A percentile compares a stretch with the other conserved stretches of the same genome.
phyloP scores from a whole-genome alignment of 2,113 vertebrate genomes.

The Mustela nigripes region DNA sequence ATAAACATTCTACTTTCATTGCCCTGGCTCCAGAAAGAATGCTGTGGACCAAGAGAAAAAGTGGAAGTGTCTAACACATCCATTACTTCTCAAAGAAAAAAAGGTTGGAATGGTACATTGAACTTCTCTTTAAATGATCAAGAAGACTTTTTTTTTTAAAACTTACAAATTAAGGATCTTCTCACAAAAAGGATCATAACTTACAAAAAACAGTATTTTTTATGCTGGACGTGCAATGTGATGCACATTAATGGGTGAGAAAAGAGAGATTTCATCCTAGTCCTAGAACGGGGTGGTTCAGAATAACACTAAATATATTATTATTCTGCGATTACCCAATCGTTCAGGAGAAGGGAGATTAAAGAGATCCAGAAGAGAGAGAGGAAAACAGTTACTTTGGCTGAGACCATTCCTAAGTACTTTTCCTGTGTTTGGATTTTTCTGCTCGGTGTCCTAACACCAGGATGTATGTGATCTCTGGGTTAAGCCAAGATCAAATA shows the following conservation, averaged over 20 bases:
- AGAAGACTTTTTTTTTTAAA: not conserved
- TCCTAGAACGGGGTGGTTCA: not conserved
- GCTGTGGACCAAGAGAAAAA: not conserved
- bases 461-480: not conserved
- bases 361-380: not conserved
- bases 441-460: not conserved
- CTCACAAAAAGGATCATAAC: too few species aligned
- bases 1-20: not conserved
- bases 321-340: not conserved
- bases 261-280: not conserved
- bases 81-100: not conserved
- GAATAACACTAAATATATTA: not conserved
- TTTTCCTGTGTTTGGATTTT: not conserved
- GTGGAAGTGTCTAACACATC: fast-evolving
- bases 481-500: not conserved
- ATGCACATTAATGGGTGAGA: not conserved
- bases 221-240: not conserved
- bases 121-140: not conserved
- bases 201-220: not conserved
- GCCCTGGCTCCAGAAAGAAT: not conserved
- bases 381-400: too few species aligned
- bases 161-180: not conserved
- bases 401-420: not conserved
- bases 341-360: not conserved
- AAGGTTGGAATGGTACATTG: not conserved